Base-by-base conservation (phyloP, 2,888 invertebrate genomes). In the Molanna angustata region DNA sequence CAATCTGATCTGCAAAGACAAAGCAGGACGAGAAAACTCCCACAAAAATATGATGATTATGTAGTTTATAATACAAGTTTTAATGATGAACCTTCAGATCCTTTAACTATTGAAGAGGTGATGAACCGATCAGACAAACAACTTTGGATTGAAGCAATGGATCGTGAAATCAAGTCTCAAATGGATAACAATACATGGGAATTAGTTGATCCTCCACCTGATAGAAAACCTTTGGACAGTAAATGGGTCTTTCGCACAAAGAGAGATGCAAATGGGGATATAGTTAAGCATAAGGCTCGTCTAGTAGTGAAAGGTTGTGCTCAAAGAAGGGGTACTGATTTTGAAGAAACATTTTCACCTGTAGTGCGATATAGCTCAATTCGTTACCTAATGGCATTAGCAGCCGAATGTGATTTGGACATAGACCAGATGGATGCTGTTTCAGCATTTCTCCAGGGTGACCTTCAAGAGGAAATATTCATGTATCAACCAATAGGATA, bases 311-410 rank as follows among this genome's bases (percentile, higher is more conserved):
- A 37, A 37, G 37, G 37, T n/a, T 37, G 37, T 37, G 14, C 37
- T 6, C 37, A 37, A 17, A 37, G 9, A 37, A 16, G 2, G 4
- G 37, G 37, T 6, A 3, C 18, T 9, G 13, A 37, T 37, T 37
- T 17, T 13, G 18, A 16, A 17, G 37, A 37, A 37, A 37, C 37
- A 37, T 37, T 37, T 16, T 37, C 37, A 37, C 37, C 37, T 37
- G 37, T 37, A 14, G 13, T 37, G 18, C 16, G 37, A 37, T 37
- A n/a, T 37, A 18, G 18, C 7, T 17, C 37, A 6, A 6, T 37
- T 13, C 7, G 37, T 17, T 16, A 17, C 18, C 18, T 37, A n/a
- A 37, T 37, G 7, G 37, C 37, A 9, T 37, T 37, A 16, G 37
- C 37, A 17, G 18, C 37, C 4, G 7, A 17, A 17, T 17, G 18